Evolutionary conservation across 2,113 vertebrate genomes (phyloP), one percentile per base, ranked within the genome.

Genomic region (Clarias macrocephalus): DNA sequence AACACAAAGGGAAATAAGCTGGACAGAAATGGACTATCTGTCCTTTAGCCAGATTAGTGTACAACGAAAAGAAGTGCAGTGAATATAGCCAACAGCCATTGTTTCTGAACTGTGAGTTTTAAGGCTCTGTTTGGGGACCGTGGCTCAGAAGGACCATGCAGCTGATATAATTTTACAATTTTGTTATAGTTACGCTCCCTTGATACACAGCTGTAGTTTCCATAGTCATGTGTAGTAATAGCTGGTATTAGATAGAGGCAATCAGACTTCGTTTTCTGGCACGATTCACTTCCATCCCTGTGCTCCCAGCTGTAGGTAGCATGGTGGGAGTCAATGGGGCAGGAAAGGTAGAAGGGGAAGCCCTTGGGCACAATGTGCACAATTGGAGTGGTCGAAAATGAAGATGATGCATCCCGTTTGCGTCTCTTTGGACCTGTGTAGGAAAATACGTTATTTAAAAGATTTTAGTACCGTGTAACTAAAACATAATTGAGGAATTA

Each of bases 301-400:
- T 94, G 91, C 68, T 90, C 62, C 95, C 95, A 96, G 42, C 59
- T 92, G 92, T 96, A 96, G 60, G 48, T 76, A 1, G 95, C 95
- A 3, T 96, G 95, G 82, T 94, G 93, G 0, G 95, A 96, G 83
- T 94, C 88, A 65, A 95, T 94, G 0, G 95, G 94, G 83, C 95
- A 96, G 16, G 94, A 94, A 82, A 96, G 89, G 52, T 95, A 96
- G 80, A 95, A 93, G 23, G 95, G 92, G 72, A 92, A 77, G 3
- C n/a, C 80, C 68, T 75, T 33, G 0, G 92, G 89, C 5, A 95
- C 92, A 0, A 79, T 59, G 83, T 93, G 91, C 16, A 54, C 62
- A 3, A 84, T 85, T 82, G 11, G 62, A 30, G 30, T 21, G 60
- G 16, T 52, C n/a, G 65, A 6, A 5, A 82, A 62, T 21, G 60